A percentile compares a stretch with the other conserved stretches of the same genome.
phyloP scores from a whole-genome alignment of 2,888 invertebrate species.

The Mythimna ferrago region DNA sequence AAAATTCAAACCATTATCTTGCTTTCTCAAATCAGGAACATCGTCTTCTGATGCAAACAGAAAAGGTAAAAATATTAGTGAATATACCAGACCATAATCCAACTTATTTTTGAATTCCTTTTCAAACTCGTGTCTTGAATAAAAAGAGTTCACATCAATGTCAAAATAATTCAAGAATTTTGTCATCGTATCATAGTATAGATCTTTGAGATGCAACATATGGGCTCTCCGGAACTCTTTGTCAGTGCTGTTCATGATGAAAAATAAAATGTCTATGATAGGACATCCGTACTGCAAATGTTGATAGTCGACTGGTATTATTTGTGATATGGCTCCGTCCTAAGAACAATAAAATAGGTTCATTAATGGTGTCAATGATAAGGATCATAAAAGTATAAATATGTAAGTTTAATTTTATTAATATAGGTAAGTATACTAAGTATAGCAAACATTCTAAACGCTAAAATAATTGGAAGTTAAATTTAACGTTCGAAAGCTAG shows the following conservation, averaged over 20 bases:
- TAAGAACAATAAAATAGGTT: constrained; percentile 44
- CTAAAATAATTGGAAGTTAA: too few species aligned
- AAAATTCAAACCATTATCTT: constrained; percentile 47
- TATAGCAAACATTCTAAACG: too few species aligned
- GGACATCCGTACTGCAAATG: constrained; percentile 72
- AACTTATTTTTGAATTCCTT: constrained; percentile 66
- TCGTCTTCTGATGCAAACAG: constrained; percentile 69
- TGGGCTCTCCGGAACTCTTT: constrained; percentile 71
- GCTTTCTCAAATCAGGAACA: constrained; percentile 63
- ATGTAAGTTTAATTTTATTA: too few species aligned
- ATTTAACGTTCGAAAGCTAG: too few species aligned
- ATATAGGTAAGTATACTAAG: too few species aligned
- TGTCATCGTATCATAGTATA: constrained; percentile 70
- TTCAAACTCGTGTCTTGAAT: constrained; percentile 71
- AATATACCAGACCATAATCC: constrained; percentile 70
- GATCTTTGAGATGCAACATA: constrained; percentile 67
- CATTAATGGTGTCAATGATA: too few species aligned
- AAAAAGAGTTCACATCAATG: constrained; percentile 68
- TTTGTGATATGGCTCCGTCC: constrained; percentile 68
- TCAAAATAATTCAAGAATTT: constrained; percentile 71
- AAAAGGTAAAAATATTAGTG: constrained; percentile 65
- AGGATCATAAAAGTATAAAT: too few species aligned
- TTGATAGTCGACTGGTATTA: constrained; percentile 76
- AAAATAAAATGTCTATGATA: constrained; percentile 72
- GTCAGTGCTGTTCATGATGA: constrained; percentile 72